A percentile compares a stretch with the other conserved stretches of the same genome.
These are phyloP conservation scores for Megalurothrips usitatus DNA, from an alignment of 2,888 invertebrate species.

Conservation along the genomic window DNA sequence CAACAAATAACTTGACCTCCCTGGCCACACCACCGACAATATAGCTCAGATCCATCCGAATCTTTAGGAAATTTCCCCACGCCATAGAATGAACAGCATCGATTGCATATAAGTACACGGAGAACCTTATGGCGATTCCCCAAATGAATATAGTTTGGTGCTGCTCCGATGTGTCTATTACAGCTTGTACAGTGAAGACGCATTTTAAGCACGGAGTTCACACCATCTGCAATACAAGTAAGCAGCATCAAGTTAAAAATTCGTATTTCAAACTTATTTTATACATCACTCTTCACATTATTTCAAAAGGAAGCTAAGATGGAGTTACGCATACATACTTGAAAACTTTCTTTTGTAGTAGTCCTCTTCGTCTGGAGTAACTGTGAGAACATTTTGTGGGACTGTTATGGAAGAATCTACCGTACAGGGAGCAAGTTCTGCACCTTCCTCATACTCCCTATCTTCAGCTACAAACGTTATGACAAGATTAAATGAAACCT, in stretches of 20 bases:
- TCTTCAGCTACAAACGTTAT: not conserved
- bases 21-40: slow-evolving; percentile 4
- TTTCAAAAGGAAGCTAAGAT: too few relatives aligned
- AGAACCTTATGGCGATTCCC: slow-evolving; percentile 1
- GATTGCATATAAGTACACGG: not conserved
- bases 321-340: not conserved
- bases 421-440: not conserved
- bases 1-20: not conserved
- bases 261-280: not conserved
- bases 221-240: not conserved
- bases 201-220: not conserved
- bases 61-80: not conserved
- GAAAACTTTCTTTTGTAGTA: not conserved
- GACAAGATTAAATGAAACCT: not conserved
- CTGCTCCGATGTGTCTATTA: not conserved
- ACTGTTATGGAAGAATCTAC: not conserved
- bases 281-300: not conserved
- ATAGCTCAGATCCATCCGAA: not conserved
- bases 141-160: slow-evolving; percentile 6
- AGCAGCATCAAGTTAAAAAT: not conserved
- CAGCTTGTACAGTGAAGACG: not conserved
- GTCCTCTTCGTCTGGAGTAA: not conserved
- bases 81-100: not conserved
- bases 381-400: not conserved
- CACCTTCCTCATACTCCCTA: slow-evolving; percentile 13